Conservation (phyloP, 1,140 invertebrate species). For the Caenorhabditis briggsae region DNA sequence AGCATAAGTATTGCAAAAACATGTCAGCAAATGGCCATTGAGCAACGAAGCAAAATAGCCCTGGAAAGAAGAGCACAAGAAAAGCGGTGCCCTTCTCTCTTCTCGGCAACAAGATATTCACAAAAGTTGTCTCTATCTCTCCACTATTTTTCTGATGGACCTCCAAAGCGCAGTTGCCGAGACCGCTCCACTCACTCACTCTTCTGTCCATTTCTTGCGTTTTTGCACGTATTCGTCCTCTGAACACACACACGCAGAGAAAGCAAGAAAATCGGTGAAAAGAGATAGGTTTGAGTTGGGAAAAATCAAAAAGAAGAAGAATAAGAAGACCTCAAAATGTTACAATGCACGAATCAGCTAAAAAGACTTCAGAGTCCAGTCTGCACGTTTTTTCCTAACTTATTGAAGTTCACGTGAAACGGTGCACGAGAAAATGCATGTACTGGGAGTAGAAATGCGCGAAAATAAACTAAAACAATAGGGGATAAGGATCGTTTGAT, state of each 20-base stretch:
- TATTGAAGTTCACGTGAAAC: neutral
- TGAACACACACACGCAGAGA: conserved; percentile 54
- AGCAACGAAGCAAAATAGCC: conserved; percentile 4
- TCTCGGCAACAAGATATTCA: conserved; percentile 19
- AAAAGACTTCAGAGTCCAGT: conserved; percentile 16
- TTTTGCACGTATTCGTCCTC: conserved; percentile 55
- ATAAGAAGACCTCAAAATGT: conserved; percentile 27
- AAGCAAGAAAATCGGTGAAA: neutral
- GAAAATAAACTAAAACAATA: too few relatives aligned
- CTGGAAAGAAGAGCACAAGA: neutral
- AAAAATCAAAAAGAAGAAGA: too few relatives aligned
- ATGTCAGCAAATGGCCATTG: conserved; percentile 20
- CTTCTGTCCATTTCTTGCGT: conserved; percentile 25
- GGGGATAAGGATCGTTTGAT: too few relatives aligned
- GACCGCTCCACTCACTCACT: neutral
- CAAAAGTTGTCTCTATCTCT: conserved; percentile 49
- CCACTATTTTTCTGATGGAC: conserved; percentile 31
- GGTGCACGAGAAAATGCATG: neutral
- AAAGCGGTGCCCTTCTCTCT: conserved; percentile 24
- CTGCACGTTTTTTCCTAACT: conserved; percentile 29
- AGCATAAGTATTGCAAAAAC: neutral
- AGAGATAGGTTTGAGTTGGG: neutral
- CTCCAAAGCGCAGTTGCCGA: conserved; percentile 20
- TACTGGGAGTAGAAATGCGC: neutral
- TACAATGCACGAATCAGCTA: conserved; percentile 6